Evolutionary conservation across 23 tunicate species (phyloP), one percentile per base, ranked within the genome.

Genomic region (Styela clava): DNA sequence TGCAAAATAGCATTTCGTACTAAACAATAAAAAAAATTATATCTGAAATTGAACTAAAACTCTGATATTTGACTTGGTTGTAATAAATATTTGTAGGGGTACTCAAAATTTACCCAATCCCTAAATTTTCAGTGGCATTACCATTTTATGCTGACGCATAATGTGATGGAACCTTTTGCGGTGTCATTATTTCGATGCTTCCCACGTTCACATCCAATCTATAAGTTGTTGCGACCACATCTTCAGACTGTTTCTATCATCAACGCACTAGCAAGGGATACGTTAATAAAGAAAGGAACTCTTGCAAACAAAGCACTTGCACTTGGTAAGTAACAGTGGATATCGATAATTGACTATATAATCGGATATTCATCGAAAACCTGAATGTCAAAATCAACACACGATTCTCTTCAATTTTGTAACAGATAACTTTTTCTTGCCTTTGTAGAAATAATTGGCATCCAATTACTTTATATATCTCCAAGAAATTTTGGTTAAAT

Each of bases 171-270:
- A 62, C 87, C 95, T 25, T 89, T 89, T 36, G 83, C 85, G 27
- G 88, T 89, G 28, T 78, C 95, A n/a, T 63, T 84, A 20, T 89
- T 89, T 85, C 88, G 95, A 24, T 71, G 84, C 34, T 67, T 89
- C 24, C 85, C 95, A 21, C 79, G 68, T 23, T 52, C 88, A 5
- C 95, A 89, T 64, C 95, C 95, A 31, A 29, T 89, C 36, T 89
- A 89, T 78, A 89, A 89, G 34, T 85, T 89, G 61, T 74, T 89
- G 73, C 56, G 95, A 35, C 95, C 95, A 1, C 95, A 89, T 69
- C 83, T 89, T 16, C 88, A 71, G 18, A 89, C 95, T 9, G 85
- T 89, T 31, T 24, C 78, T 1, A 85, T 83, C 31, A 89, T 89
- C 85, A 89, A 89, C 82, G n/a, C 84, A 24, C 73, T 68, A 21